These are phyloP conservation scores for Platyscelio sp. DNA, from an alignment of 2,888 invertebrate species.

Conservation along the genomic window DNA sequence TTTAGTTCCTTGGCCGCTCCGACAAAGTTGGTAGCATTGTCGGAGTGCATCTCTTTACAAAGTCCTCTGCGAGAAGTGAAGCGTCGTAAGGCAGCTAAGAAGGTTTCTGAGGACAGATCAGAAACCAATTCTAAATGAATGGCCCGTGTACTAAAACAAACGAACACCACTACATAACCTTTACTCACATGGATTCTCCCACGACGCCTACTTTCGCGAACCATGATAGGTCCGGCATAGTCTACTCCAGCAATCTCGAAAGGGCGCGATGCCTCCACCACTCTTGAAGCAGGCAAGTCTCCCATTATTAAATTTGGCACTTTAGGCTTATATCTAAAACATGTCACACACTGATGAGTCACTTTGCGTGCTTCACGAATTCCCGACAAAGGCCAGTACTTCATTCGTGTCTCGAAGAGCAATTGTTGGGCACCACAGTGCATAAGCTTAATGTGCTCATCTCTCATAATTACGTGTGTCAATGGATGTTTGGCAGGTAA, in stretches of 20 bases:
- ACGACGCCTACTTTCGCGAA: neutral
- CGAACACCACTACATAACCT: constrained; percentile 35
- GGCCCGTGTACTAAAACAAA: constrained; percentile 26
- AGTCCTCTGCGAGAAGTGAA: constrained; percentile 56
- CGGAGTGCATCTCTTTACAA: constrained; percentile 45
- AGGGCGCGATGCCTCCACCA: neutral
- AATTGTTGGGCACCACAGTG: neutral
- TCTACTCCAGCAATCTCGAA: neutral
- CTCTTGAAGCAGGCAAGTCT: neutral
- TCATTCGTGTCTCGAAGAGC: neutral
- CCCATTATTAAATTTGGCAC: constrained; percentile 21
- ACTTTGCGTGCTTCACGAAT: neutral
- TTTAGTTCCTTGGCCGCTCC: constrained; percentile 4
- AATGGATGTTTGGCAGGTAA: constrained; percentile 13
- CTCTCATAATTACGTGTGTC: constrained; percentile 1
- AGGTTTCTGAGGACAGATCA: constrained; percentile 26
- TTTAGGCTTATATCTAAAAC: neutral
- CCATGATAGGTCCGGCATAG: neutral
- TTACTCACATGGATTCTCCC: constrained; percentile 21
- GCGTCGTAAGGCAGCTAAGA: constrained; percentile 40
- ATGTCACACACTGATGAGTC: neutral
- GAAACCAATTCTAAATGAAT: constrained; percentile 42
- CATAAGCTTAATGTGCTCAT: neutral
- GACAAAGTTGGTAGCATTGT: constrained; percentile 67
- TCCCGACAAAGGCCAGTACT: constrained; percentile 11